Conservation (phyloP, 35 echinoderm and acorn worm species). For the Ptychodera flava region DNA sequence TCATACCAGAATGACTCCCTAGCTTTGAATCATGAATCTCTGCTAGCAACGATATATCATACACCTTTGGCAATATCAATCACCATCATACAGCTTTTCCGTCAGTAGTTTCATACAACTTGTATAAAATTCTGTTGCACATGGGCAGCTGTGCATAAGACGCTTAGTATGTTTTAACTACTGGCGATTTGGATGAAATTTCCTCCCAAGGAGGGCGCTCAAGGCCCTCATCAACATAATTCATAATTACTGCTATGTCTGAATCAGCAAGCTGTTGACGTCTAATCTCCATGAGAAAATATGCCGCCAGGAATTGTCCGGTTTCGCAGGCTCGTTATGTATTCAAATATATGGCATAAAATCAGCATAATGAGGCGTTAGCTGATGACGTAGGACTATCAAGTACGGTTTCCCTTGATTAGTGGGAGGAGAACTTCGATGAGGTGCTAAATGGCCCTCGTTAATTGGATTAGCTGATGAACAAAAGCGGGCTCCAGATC, state of each 20-base stretch:
- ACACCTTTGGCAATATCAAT: conserved; percentile 14
- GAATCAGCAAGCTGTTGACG: background rate
- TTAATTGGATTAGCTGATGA: too few species aligned
- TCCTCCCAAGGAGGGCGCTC: background rate
- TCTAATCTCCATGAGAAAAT: too few species aligned
- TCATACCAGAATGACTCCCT: conserved; percentile 42
- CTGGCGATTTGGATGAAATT: background rate
- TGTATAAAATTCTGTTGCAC: conserved; percentile 15
- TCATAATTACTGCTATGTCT: background rate
- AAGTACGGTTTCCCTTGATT: too few species aligned
- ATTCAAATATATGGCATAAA: too few species aligned
- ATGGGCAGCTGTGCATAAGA: background rate
- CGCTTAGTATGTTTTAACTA: background rate
- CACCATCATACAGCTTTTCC: conserved; percentile 25
- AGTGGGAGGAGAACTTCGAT: too few species aligned
- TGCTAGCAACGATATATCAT: background rate
- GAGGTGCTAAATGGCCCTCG: too few species aligned
- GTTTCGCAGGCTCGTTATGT: too few species aligned
- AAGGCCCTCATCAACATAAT: background rate
- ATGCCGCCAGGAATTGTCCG: too few species aligned
- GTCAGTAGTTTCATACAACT: conserved; percentile 45
- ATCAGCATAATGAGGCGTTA: too few species aligned
- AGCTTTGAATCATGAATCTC: conserved; percentile 26
- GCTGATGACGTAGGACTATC: too few species aligned
- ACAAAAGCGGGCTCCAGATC: too few species aligned